Base-by-base conservation (phyloP, 2,888 invertebrate genomes). In the Platycnemis pennipes region DNA sequence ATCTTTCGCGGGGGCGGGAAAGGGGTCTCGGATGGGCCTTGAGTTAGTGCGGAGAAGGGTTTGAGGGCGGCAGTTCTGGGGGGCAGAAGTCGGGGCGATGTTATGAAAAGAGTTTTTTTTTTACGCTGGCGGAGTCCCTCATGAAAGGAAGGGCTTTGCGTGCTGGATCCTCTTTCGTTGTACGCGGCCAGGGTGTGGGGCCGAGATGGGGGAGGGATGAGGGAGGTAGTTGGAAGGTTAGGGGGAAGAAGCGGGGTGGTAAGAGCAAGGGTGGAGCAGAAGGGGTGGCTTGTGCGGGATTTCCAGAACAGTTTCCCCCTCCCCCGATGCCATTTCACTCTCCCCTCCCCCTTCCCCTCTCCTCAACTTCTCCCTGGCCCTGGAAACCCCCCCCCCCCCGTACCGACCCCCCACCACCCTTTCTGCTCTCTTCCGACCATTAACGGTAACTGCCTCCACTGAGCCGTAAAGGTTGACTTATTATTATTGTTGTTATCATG, bases 131-230 rank as follows among this genome's bases (percentile, higher is more conserved):
- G 69, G 63, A 63, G 44, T 91, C 44, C 44, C 69, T 91, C 91
- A 53, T 91, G 91, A 91, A 91, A 91, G 91, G 91, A 91, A 91
- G 91, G 87, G 91, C 63, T 91, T 91, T 91, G 91, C 91, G 91
- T 91, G 91, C 91, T 22, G 91, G 44, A 89, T 89, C 89, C 89
- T 56, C 89, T 89, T 89, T 42, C 89, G 89, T 63, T 26, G 63
- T 26, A 37, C 77, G 77, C 77, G 77, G 77, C n/a, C 22, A 53
- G 53, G 89, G 31, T 37, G 56, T 31, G 37, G 44, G 56, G 63
- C n/a, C 22, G 63, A n/a, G 56, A 45, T 31, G 56, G 56, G 31
- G 42, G 53, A 42, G 11, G 13, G 26, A 13, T 87, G n/a, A 16
- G 88, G 13, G 56, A 42, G 53, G 53, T 37, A 22, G 89, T 31